Conservation (phyloP, 2,888 invertebrate species). For the Drosophila yooni region DNA sequence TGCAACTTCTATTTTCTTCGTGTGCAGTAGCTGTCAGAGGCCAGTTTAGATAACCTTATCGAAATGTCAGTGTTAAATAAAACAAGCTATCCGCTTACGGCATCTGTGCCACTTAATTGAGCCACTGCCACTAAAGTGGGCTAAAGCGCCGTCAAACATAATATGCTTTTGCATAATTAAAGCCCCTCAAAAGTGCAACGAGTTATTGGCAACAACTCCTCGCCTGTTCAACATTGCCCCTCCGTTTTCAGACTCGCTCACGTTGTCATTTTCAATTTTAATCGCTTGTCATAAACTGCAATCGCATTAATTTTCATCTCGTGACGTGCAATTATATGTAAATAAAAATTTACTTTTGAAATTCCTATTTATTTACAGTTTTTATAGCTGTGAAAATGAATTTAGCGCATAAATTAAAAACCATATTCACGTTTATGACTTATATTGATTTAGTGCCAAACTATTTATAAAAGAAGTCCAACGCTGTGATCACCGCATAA, state of each 20-base stretch:
- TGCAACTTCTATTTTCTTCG: slow-evolving; percentile 33
- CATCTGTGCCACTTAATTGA: slow-evolving; percentile 75
- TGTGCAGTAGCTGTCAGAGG: slow-evolving; percentile 60
- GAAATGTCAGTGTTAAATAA: slow-evolving; percentile 58
- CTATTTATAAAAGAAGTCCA: background rate
- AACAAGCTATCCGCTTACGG: slow-evolving; percentile 64
- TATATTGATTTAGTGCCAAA: slow-evolving; percentile 55
- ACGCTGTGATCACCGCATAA: background rate
- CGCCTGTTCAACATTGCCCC: background rate
- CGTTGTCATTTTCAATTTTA: slow-evolving; percentile 62
- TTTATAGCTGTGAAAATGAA: slow-evolving; percentile 22
- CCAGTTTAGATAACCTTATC: slow-evolving; percentile 69
- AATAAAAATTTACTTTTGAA: slow-evolving; percentile 76
- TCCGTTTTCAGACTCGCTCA: slow-evolving; percentile 2
- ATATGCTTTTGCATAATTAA: slow-evolving; percentile 59
- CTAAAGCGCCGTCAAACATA: slow-evolving; percentile 20
- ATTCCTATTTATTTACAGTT: slow-evolving; percentile 61
- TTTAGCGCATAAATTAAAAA: slow-evolving; percentile 46
- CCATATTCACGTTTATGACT: slow-evolving; percentile 57
- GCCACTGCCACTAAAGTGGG: slow-evolving; percentile 46
- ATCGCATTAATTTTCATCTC: slow-evolving; percentile 71
- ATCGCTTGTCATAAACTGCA: slow-evolving; percentile 79
- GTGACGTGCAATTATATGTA: slow-evolving; percentile 73
- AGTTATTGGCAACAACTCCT: slow-evolving; percentile 20
- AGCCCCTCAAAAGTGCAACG: slow-evolving; percentile 35